A percentile compares a stretch with the other conserved stretches of the same genome.
These are phyloP conservation scores for Enteromius radiatus DNA, from an alignment of 2,797 vertebrate genomes.

Conservation along the genomic window DNA sequence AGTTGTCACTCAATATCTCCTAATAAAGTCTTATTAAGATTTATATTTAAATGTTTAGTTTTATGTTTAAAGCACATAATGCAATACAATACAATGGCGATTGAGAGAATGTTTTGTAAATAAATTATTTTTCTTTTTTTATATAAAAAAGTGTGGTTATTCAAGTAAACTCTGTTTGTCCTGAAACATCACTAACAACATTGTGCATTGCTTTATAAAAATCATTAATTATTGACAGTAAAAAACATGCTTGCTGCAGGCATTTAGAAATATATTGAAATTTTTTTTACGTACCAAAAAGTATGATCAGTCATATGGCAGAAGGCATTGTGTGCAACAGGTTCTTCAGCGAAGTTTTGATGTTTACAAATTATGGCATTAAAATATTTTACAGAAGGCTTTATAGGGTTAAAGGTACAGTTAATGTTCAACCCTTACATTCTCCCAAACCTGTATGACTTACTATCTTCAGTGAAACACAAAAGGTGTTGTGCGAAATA, in stretches of 20 bases:
- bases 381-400: neutral
- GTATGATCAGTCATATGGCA: neutral
- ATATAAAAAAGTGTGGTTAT: neutral
- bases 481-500: neutral
- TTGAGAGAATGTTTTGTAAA: neutral
- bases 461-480: neutral
- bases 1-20: neutral
- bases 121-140: neutral
- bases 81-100: neutral
- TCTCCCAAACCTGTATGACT: conserved; percentile 1
- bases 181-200: neutral
- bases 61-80: neutral
- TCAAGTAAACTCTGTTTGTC: neutral
- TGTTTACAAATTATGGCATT: neutral
- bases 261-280: neutral
- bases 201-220: neutral
- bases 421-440: neutral
- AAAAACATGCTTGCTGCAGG: neutral
- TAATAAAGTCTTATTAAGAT: neutral
- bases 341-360: neutral
- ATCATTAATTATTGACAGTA: neutral
- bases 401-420: neutral
- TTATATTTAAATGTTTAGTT: neutral
- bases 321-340: neutral
- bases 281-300: neutral